phyloP scores from a whole-genome alignment of 2,888 invertebrate species.

The Hesperia comma region DNA sequence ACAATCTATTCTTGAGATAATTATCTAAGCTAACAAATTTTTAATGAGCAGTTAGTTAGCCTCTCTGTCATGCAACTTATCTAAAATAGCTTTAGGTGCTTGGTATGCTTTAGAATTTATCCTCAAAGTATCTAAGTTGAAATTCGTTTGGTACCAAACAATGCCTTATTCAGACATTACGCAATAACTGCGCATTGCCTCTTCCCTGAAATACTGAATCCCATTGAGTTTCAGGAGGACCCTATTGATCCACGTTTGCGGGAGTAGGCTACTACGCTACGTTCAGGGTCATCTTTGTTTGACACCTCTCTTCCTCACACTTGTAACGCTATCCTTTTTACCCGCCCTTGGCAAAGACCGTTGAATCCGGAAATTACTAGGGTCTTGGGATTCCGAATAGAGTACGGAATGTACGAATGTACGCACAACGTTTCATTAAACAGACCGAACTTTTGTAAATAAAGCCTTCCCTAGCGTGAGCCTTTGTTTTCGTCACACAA shows the following conservation, averaged over 20 bases:
- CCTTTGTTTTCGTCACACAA: not conserved
- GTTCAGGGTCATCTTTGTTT: slow-evolving; percentile 51
- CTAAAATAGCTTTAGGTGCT: not conserved
- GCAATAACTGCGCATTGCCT: not conserved
- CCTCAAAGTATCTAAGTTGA: not conserved
- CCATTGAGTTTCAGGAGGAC: slow-evolving; percentile 47
- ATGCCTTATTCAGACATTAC: not conserved
- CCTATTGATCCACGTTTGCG: slow-evolving; percentile 44
- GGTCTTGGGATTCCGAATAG: slow-evolving; percentile 15
- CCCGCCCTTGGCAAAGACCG: slow-evolving; percentile 54
- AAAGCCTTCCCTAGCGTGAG: slow-evolving; percentile 9
- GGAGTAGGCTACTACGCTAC: slow-evolving; percentile 43
- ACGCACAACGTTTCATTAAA: not conserved
- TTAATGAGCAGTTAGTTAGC: not conserved
- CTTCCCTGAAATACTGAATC: not conserved
- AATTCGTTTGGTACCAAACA: not conserved
- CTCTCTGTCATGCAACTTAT: too few relatives aligned
- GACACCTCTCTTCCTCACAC: slow-evolving; percentile 43
- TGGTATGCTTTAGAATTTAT: not conserved
- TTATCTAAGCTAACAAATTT: slow-evolving; percentile 6
- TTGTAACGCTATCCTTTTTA: slow-evolving; percentile 38
- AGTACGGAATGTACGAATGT: too few relatives aligned
- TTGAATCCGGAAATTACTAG: slow-evolving; percentile 49
- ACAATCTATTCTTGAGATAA: not conserved
- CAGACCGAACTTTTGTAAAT: not conserved